These are phyloP conservation scores for Caenorhabditis macrosperma DNA, from an alignment of 2,888 invertebrate species.

Conservation along the genomic window DNA sequence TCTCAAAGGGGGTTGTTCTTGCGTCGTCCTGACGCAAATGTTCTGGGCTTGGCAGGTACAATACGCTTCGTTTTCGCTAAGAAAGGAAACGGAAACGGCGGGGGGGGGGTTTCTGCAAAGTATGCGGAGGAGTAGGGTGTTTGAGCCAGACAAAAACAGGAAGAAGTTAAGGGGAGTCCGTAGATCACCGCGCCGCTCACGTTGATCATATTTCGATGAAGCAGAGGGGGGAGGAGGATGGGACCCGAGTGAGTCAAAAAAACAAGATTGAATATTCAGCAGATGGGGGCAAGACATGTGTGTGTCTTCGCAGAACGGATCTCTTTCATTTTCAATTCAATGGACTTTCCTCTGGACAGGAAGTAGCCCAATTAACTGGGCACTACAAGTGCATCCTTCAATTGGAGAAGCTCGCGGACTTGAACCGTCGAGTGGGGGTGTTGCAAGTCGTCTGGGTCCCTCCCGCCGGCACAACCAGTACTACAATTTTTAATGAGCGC, in stretches of 20 bases:
- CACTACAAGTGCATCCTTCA: not conserved
- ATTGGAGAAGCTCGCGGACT: not conserved
- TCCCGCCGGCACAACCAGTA: constrained; percentile 2
- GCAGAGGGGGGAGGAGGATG: not conserved
- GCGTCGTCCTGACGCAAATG: not conserved
- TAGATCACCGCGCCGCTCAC: not conserved
- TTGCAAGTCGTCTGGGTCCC: constrained; percentile 19
- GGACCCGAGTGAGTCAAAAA: constrained; percentile 27
- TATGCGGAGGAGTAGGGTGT: not conserved
- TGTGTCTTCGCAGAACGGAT: constrained; percentile 5
- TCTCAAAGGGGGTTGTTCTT: not conserved
- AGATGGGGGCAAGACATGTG: constrained; percentile 17
- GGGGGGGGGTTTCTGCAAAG: too few species aligned
- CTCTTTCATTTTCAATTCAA: constrained; percentile 1
- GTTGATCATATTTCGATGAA: constrained; percentile 39
- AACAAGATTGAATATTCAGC: constrained; percentile 51
- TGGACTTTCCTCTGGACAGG: not conserved
- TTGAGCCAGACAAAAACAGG: constrained; percentile 1
- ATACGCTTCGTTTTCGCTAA: not conserved
- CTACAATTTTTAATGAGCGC: constrained; percentile 53
- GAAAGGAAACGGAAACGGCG: too few species aligned
- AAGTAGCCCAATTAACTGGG: not conserved
- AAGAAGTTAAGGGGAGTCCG: constrained; percentile 12
- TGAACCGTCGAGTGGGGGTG: constrained; percentile 2
- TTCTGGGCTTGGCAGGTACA: constrained; percentile 2